Evolutionary conservation across 2,113 vertebrate species (phyloP).

Genomic region (Megaceryle maxima): DNA sequence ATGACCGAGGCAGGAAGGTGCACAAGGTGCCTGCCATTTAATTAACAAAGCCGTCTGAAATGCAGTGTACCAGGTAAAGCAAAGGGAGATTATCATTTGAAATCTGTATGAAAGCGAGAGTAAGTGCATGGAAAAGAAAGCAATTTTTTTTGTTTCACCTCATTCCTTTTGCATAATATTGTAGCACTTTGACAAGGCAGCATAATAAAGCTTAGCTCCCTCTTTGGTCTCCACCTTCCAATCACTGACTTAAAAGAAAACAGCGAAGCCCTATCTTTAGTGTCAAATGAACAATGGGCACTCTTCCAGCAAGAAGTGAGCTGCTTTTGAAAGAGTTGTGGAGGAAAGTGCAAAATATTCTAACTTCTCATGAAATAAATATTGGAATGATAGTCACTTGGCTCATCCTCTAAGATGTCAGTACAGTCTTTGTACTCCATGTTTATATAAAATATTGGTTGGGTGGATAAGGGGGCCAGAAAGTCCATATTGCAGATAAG

Average conservation of each 20-base stretch:
- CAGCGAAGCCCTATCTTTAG: slow-evolving; percentile 74
- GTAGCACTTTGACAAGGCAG: slow-evolving; percentile 69
- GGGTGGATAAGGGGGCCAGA: background rate
- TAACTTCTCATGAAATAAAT: slow-evolving; percentile 55
- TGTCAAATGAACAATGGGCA: slow-evolving; percentile 72
- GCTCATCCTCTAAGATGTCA: slow-evolving; percentile 11
- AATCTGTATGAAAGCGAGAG: slow-evolving; percentile 4
- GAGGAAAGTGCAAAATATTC: slow-evolving; percentile 73
- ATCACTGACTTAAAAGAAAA: slow-evolving; percentile 69
- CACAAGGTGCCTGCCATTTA: background rate
- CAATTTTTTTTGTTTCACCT: slow-evolving; percentile 61
- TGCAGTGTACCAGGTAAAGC: background rate
- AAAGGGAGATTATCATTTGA: background rate
- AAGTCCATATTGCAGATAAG: background rate
- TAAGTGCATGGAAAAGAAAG: slow-evolving; percentile 35
- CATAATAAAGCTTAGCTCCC: slow-evolving; percentile 67
- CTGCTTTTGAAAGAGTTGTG: slow-evolving; percentile 71
- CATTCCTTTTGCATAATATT: slow-evolving; percentile 68
- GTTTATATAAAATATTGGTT: background rate
- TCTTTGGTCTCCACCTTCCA: slow-evolving; percentile 42
- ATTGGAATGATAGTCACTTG: slow-evolving; percentile 61
- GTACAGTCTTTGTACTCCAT: background rate
- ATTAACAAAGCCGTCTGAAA: background rate
- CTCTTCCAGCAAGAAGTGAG: slow-evolving; percentile 68
- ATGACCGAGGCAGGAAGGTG: background rate